These are phyloP conservation scores for Euthynnus affinis DNA, from an alignment of 2,797 vertebrate genomes.

Conservation along the genomic window DNA sequence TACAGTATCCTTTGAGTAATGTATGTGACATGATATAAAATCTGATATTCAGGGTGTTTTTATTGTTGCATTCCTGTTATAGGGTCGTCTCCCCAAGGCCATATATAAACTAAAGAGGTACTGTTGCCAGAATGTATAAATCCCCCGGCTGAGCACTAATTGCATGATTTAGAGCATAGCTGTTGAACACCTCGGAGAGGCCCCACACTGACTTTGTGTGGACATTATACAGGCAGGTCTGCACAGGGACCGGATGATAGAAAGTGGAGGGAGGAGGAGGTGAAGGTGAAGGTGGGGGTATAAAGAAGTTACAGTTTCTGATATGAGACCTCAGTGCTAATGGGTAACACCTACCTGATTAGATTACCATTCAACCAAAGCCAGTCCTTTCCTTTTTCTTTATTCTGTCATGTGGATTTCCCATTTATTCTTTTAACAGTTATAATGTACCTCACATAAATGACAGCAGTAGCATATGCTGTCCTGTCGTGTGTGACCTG, in stretches of 20 bases:
- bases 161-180: conserved; percentile 70
- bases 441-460: conserved; percentile 42
- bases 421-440: conserved; percentile 53
- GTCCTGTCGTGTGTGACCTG: conserved; percentile 33
- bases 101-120: conserved; percentile 52
- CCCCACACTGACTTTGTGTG: conserved; percentile 47
- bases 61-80: conserved; percentile 55
- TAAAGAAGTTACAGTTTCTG: conserved; percentile 44
- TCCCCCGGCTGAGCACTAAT: conserved; percentile 69
- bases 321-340: conserved; percentile 56
- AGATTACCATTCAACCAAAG: conserved; percentile 60
- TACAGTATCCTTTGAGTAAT: conserved; percentile 1
- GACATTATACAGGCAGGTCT: conserved; percentile 54
- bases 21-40: conserved; percentile 30
- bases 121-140: conserved; percentile 64
- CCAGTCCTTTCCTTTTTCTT: conserved; percentile 23
- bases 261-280: not conserved
- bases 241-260: conserved; percentile 38
- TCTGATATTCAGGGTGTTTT: conserved; percentile 47
- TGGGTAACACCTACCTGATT: conserved; percentile 65
- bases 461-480: conserved; percentile 38
- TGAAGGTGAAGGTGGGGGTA: not conserved
- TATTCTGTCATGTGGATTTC: conserved; percentile 56
- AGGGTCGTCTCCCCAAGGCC: conserved; percentile 35
- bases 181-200: conserved; percentile 54